Conservation (phyloP, 2,888 invertebrate genomes). For the Ctena decussata region DNA sequence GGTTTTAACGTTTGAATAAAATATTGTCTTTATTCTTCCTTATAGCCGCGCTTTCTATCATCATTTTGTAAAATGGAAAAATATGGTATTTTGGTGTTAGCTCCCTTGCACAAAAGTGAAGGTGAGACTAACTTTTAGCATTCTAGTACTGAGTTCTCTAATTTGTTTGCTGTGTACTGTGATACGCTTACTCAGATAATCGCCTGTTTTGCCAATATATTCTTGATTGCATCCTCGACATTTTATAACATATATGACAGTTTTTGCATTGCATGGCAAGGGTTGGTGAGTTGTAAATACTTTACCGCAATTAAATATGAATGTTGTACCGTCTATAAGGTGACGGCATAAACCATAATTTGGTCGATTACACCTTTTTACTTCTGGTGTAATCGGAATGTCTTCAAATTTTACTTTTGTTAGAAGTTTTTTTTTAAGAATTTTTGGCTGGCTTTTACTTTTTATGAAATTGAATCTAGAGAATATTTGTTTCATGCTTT, state of each 20-base stretch:
- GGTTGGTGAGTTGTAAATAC: not conserved
- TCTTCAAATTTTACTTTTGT: not conserved
- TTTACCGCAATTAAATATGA: not conserved
- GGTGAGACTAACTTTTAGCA: not conserved
- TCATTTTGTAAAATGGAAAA: not conserved
- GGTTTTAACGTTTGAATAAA: too few relatives aligned
- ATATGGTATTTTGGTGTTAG: not conserved
- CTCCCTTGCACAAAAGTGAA: not conserved
- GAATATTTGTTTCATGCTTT: not conserved
- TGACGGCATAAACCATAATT: not conserved
- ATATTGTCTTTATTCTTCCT: too few relatives aligned
- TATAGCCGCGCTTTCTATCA: not conserved
- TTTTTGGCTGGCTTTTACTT: not conserved
- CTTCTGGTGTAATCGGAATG: not conserved
- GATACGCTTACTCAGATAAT: not conserved
- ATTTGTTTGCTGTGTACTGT: slow-evolving; percentile 3
- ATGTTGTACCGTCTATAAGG: not conserved
- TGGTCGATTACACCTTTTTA: not conserved
- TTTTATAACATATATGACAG: not conserved
- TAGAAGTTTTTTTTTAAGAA: not conserved
- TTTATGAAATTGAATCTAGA: not conserved
- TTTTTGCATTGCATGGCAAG: not conserved
- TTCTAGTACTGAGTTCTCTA: not conserved
- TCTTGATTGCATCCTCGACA: not conserved
- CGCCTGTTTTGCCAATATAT: slow-evolving; percentile 11